A percentile compares a stretch with the other conserved stretches of the same genome.
These are phyloP conservation scores for Calameuta filiformis DNA, from an alignment of 2,888 invertebrate genomes.

Conservation along the genomic window DNA sequence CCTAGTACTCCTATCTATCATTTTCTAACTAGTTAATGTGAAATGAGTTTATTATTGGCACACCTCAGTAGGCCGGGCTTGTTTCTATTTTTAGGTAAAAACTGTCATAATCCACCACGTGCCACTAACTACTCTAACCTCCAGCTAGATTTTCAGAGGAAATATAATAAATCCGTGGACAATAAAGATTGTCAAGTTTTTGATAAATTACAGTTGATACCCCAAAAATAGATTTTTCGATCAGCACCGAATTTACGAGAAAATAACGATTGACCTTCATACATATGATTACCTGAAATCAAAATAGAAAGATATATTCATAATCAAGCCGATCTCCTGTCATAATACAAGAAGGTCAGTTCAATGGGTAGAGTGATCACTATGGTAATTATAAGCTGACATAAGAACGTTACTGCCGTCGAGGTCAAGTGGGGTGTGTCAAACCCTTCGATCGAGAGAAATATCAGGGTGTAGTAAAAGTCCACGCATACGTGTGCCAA, in stretches of 20 bases:
- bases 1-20: neutral
- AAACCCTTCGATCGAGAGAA: too few species aligned
- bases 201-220: neutral
- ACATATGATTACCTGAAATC: neutral
- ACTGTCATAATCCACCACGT: neutral
- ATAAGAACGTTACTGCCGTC: too few species aligned
- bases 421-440: too few species aligned
- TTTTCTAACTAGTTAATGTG: neutral
- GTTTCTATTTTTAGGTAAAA: slow-evolving; percentile 27
- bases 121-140: neutral
- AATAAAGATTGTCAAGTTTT: neutral
- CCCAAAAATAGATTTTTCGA: neutral
- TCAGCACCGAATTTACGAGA: neutral
- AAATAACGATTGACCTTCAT: neutral
- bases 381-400: too few species aligned
- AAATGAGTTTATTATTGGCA: slow-evolving; percentile 34
- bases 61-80: slow-evolving; percentile 19
- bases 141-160: neutral
- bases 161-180: neutral
- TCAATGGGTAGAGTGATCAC: too few species aligned
- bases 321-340: too few species aligned
- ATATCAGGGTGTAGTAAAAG: too few species aligned
- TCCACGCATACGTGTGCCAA: too few species aligned
- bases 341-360: too few species aligned
- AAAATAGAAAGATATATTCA: too few species aligned